phyloP scores from a whole-genome alignment of 2,113 vertebrate genomes.

The Formicarius rufipectus region DNA sequence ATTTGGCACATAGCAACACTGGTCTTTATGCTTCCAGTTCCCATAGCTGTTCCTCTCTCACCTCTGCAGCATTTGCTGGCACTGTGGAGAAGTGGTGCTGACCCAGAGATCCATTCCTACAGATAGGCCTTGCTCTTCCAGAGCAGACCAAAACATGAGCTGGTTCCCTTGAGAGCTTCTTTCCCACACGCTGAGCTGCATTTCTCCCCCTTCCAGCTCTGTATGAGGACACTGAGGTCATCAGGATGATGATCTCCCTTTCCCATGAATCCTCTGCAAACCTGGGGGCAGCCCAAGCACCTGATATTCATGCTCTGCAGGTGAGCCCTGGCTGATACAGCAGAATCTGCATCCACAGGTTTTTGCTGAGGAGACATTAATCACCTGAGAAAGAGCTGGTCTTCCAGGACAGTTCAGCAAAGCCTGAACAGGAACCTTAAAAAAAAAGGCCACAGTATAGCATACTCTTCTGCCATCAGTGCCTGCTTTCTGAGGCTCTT shows the following conservation, averaged over 20 bases:
- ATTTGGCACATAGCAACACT: background rate
- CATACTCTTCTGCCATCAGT: background rate
- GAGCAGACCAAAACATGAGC: conserved; percentile 5
- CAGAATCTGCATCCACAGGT: conserved; percentile 33
- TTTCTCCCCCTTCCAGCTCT: conserved; percentile 45
- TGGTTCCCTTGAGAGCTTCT: conserved; percentile 24
- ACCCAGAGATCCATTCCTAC: background rate
- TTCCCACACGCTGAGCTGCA: conserved; percentile 41
- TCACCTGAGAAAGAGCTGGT: conserved; percentile 33
- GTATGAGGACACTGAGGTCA: conserved; percentile 13
- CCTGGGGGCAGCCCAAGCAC: conserved; percentile 39
- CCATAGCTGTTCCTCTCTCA: background rate
- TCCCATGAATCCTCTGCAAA: conserved; percentile 32
- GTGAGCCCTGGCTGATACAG: conserved; percentile 48
- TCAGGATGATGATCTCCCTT: conserved; percentile 28
- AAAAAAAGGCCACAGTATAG: background rate
- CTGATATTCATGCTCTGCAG: conserved; percentile 46
- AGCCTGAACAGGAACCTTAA: background rate
- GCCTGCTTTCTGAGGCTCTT: background rate
- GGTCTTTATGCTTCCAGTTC: background rate
- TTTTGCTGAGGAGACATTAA: conserved; percentile 43
- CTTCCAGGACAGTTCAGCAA: conserved; percentile 7
- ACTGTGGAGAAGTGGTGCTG: background rate
- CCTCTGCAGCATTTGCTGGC: background rate
- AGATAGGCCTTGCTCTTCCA: background rate